Conservation (phyloP, 2,888 invertebrate species). For the Allacma fusca region DNA sequence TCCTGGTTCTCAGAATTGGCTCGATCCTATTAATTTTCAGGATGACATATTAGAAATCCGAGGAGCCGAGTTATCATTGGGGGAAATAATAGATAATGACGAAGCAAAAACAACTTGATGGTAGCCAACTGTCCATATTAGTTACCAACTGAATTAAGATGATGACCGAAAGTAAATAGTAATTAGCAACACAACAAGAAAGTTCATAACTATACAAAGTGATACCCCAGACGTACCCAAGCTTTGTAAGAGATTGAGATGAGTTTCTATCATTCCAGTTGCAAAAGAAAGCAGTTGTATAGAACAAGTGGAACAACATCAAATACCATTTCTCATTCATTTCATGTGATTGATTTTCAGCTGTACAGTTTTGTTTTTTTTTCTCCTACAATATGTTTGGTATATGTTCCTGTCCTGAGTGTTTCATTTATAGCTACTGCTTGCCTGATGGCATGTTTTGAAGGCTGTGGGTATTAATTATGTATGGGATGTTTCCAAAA, state of each 20-base stretch:
- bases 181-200: not conserved
- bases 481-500: too few relatives aligned
- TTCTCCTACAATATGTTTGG: not conserved
- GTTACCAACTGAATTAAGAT: too few relatives aligned
- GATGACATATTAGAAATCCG: not conserved
- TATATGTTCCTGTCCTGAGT: not conserved
- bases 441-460: too few relatives aligned
- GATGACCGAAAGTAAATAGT: not conserved
- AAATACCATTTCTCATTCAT: not conserved
- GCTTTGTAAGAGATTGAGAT: conserved; percentile 85
- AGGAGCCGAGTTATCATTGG: too few relatives aligned
- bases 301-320: conserved; percentile 20
- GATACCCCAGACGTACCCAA: conserved; percentile 72
- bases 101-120: not conserved
- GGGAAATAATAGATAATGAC: not conserved
- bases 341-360: not conserved
- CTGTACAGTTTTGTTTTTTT: not conserved
- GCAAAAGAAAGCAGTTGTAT: conserved; percentile 5
- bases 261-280: conserved; percentile 68
- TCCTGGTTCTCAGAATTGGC: conserved; percentile 40
- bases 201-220: not conserved
- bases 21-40: conserved; percentile 46
- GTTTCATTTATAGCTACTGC: too few relatives aligned
- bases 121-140: not conserved
- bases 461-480: too few relatives aligned